Conservation (phyloP, 2,797 vertebrate genomes). For the Rhinogobio ventralis region DNA sequence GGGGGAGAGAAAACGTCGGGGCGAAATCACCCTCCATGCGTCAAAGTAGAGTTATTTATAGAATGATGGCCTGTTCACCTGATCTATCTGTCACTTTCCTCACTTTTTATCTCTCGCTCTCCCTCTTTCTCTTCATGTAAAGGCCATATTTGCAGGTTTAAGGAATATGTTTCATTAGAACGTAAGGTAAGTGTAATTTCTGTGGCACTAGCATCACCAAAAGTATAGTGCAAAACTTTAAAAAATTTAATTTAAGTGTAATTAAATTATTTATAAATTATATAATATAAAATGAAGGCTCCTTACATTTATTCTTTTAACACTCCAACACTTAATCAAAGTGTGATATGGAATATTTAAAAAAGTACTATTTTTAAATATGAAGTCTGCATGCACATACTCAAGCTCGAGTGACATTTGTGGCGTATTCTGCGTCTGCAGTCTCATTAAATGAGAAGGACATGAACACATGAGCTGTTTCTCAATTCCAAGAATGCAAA, state of each 20-base stretch:
- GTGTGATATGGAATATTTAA: not conserved
- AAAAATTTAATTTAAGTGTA: too few relatives aligned
- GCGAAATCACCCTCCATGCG: not conserved
- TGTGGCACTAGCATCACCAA: not conserved
- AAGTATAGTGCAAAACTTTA: not conserved
- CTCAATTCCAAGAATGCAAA: too few relatives aligned
- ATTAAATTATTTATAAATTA: too few relatives aligned
- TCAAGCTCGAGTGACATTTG: not conserved
- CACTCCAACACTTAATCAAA: not conserved
- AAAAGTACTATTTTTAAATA: too few relatives aligned
- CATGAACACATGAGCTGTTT: not conserved
- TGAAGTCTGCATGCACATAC: not conserved
- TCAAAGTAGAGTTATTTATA: conserved; percentile 41
- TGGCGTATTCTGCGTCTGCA: not conserved
- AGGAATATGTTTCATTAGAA: not conserved
- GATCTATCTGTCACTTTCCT: conserved; percentile 4
- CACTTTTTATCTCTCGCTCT: not conserved
- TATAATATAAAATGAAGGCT: too few relatives aligned
- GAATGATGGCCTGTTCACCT: conserved; percentile 8
- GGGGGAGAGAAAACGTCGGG: not conserved
- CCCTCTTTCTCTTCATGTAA: not conserved
- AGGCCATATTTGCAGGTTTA: not conserved
- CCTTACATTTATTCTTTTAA: not conserved
- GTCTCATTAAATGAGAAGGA: not conserved
- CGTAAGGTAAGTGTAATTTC: not conserved